Base-by-base conservation (phyloP, 2,888 invertebrate genomes). In the Drosophila helvetica region DNA sequence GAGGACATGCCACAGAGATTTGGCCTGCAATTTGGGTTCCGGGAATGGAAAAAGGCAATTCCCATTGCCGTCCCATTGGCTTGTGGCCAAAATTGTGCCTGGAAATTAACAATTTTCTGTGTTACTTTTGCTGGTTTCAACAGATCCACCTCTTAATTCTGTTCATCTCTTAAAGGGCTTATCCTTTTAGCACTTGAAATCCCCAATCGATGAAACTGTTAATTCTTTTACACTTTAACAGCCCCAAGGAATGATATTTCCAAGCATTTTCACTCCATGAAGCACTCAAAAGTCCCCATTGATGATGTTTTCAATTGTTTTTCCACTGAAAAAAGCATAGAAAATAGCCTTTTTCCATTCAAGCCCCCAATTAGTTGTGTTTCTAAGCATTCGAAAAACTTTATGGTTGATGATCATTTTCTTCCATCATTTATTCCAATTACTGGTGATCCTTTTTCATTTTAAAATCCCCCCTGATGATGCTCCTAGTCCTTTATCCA, bases 1-100 rank as follows among this genome's bases (percentile, higher is more conserved):
- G 38, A 51, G 73, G 58, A 57, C 65, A 54, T 55, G 54, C 57
- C 53, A 30, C 57, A 73, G 50, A 65, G 50, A 71, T 48, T 71
- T 69, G 71, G 54, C 53, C 45, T 45, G 43, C 50, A 58, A 58
- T 58, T 50, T 25, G 33, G 45, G 56, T 19, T 25, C 18, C 33
- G 25, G 22, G 18, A 22, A 63, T 51, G 64, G 50, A 47, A 43
- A 22, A 50, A n/a, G 43, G 19, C 38, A 38, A 38, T 38, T 38
- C 38, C 38, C 38, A 38, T 7, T 38, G 7, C 38, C 38, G 7
- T n/a, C n/a, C 38, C 38, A n/a, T 38, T 38, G 38, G 15, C 38
- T n/a, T n/a, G 6, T n/a, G 15, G 38, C 38, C 38, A 38, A 7
- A 15, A 38, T 7, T 38, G n/a, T 38, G 38, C 2, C 38, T 38